Base-by-base conservation (phyloP, 2,797 vertebrate genomes). In the Esox masquinongy region DNA sequence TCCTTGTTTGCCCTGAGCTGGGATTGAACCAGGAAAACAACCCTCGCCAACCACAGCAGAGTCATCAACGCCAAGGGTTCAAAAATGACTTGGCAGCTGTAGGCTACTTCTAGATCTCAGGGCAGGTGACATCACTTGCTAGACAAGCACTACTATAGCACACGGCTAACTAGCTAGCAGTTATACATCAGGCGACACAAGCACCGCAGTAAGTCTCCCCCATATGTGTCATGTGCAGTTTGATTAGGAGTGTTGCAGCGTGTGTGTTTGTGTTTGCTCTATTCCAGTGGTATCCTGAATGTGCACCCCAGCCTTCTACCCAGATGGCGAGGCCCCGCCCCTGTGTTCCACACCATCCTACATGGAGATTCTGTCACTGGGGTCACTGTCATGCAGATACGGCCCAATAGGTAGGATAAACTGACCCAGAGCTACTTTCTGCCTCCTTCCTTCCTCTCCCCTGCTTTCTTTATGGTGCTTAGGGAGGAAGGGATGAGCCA, bases 241-340 rank as follows among this genome's bases (percentile, higher is more conserved):
- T 24, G 56, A 24, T 61, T 61, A 9, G 24, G 56, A 24, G 22
- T 8, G 9, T 61, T 61, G 56, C 2, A 5, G 53, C 50, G 17
- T 50, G 51, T 9, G 56, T 24, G 56, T 61, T 8, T 24, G n/a
- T 24, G 9, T 61, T 22, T 9, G 11, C 56, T 61, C 22, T 61
- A 61, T 61, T 1, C 80, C 88, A 99, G 98, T 47, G 97, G 97
- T 0, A 83, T 99, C 72, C 83, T 99, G 82, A 99, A 99, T 0
- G 87, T 99, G 63, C 97, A 99, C 79, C 98, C 98, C 49, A 99
- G 97, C 88, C 95, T 95, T 73, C 94, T 99, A 66, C 98, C 97
- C 0, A 89, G 97, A 17, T 99, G 97, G 97, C 92, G 97, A 66
- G 98, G 97, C 2, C 95, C 97, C 3, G 97, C 97, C 0, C 98